Percentiles rank a stretch among this genome's conserved stretches.
These are phyloP conservation scores for Gymnothorax reevesii DNA, from an alignment of 2,797 vertebrate species.

Conservation along the genomic window DNA sequence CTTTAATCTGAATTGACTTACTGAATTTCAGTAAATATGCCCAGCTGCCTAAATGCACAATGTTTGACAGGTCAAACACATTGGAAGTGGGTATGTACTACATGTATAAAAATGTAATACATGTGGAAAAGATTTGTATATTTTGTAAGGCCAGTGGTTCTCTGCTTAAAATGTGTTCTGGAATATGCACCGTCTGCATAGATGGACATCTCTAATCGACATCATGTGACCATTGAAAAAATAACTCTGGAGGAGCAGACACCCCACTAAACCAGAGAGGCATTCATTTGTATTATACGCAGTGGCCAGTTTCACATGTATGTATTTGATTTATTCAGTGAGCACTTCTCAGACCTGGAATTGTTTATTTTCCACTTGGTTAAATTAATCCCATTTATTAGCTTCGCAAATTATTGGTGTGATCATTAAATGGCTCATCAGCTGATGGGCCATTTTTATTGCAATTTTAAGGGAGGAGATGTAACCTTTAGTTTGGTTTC, in stretches of 20 bases:
- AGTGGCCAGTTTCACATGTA: background rate
- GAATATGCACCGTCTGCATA: constrained; percentile 20
- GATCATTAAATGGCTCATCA: constrained; percentile 18
- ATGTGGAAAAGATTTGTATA: background rate
- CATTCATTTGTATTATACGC: background rate
- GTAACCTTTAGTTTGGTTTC: constrained; percentile 6
- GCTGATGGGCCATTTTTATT: constrained; percentile 1
- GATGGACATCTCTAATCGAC: background rate
- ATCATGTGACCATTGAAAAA: background rate
- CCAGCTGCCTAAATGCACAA: background rate
- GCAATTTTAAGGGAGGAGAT: constrained; percentile 6
- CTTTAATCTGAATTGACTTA: background rate
- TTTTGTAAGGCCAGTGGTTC: background rate
- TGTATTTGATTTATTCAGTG: background rate
- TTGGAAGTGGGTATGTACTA: background rate
- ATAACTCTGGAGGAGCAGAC: background rate
- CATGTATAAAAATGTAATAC: background rate
- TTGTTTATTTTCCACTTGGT: background rate
- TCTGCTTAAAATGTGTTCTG: constrained; percentile 25
- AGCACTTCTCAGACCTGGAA: background rate
- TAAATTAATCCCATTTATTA: background rate
- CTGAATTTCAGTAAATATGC: background rate
- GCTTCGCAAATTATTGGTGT: constrained; percentile 1
- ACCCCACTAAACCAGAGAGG: background rate
- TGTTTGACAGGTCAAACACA: background rate